phyloP scores from a whole-genome alignment of 2,888 invertebrate genomes.

The Baccha elongata region DNA sequence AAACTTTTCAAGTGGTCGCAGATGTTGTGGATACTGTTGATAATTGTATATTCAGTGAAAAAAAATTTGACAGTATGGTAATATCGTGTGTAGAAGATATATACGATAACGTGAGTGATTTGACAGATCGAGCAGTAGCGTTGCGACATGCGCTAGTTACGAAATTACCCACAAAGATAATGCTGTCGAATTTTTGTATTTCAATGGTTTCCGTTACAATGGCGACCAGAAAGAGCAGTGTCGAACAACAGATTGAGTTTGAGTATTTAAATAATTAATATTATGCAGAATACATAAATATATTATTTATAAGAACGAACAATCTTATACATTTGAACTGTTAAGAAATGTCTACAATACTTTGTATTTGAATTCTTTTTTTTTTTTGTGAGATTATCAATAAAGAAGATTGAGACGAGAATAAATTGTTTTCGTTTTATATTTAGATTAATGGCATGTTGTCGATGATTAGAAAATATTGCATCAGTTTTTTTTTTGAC shows the following conservation, averaged over 20 bases:
- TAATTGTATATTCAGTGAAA: constrained; percentile 76
- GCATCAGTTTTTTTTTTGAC: neutral
- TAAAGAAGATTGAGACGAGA: neutral
- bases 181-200: constrained; percentile 78
- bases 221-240: constrained; percentile 71
- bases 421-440: neutral
- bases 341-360: too few species aligned
- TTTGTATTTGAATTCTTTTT: neutral
- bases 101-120: constrained; percentile 75
- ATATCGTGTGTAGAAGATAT: constrained; percentile 75
- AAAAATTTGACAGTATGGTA: constrained; percentile 72
- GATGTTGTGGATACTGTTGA: constrained; percentile 76
- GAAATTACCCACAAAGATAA: constrained; percentile 76
- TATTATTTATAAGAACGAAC: neutral
- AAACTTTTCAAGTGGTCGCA: constrained; percentile 75
- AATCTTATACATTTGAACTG: neutral
- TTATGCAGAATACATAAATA: neutral
- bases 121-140: constrained; percentile 74
- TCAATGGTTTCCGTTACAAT: constrained; percentile 77
- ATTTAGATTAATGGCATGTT: neutral
- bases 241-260: constrained; percentile 70
- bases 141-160: constrained; percentile 74
- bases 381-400: neutral
- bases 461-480: neutral
- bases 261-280: constrained; percentile 63